These are phyloP conservation scores for Pantherophis vulpinus DNA, from an alignment of 2,797 vertebrate species.

Conservation along the genomic window DNA sequence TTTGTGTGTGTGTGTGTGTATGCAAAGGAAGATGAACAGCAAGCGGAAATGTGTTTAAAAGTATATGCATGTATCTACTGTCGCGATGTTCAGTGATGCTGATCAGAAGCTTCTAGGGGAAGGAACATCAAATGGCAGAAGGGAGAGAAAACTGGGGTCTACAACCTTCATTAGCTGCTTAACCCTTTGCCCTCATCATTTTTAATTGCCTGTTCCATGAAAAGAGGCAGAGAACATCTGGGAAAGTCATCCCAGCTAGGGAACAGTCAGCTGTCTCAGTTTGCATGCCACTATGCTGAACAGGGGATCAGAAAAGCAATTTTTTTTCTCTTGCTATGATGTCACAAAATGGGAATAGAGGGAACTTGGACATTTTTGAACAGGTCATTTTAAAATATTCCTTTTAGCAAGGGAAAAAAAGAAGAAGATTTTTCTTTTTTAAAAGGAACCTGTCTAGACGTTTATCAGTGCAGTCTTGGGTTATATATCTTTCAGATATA, in stretches of 20 bases:
- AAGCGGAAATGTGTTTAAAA: constrained; percentile 8
- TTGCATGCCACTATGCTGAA: constrained; percentile 22
- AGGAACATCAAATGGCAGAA: constrained; percentile 47
- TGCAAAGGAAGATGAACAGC: background rate
- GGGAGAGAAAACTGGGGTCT: constrained; percentile 23
- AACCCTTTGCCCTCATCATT: constrained; percentile 68
- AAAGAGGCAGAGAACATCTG: constrained; percentile 32
- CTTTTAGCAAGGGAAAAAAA: constrained; percentile 51
- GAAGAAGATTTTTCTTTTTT: constrained; percentile 49
- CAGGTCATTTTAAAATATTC: constrained; percentile 42
- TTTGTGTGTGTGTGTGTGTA: too few relatives aligned
- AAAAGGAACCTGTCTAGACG: constrained; percentile 50
- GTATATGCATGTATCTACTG: constrained; percentile 40
- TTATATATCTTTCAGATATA: background rate
- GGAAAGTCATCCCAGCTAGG: constrained; percentile 32
- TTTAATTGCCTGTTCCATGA: constrained; percentile 67
- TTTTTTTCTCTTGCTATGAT: constrained; percentile 45
- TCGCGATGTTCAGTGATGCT: constrained; percentile 60
- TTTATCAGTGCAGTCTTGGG: background rate
- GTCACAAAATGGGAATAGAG: constrained; percentile 11
- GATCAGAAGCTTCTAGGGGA: constrained; percentile 50
- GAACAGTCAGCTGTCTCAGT: constrained; percentile 19
- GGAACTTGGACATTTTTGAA: constrained; percentile 35
- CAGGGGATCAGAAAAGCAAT: constrained; percentile 9
- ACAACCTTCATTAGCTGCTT: constrained; percentile 60